Base-by-base conservation (phyloP, 2,888 invertebrate genomes). In the Mongoloraphidia duomilia region DNA sequence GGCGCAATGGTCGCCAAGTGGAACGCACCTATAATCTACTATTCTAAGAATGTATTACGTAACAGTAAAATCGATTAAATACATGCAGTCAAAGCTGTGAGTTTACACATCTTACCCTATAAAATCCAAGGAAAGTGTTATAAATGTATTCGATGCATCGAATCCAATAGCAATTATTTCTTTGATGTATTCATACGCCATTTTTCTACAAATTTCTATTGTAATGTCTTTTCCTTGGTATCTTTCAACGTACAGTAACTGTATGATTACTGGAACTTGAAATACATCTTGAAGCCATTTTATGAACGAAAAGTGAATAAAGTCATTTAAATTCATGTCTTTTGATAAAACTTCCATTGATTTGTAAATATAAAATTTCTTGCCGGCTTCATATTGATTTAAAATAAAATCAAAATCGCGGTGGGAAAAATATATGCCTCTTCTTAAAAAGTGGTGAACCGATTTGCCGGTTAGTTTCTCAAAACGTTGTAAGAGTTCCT, bases 101-200 rank as follows among this genome's bases (percentile, higher is more conserved):
- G 1, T 12, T 9, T 42, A 17, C 10, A 41, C 61, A 59, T 64
- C 74, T 74, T 68, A 92, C 91, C 95, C 92, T 67, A 99, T 88
- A 66, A 89, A 97, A 56, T 89, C 85, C 50, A 95, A 74, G 72
- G 99, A 83, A 47, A 90, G 88, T 64, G 98, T 99, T 58, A 99
- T 93, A 63, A 99, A 98, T 0, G 98, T 99, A 62, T 94, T 96
- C 1, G 88, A 77, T 0, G 80, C 69, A 65, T 95, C 87, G 66
- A 97, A 99, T 1, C 97, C 98, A 58, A 91, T 82, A 1, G 98
- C 94, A 54, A 99, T 90, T 51, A 99, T 99, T 64, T 99, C 98
- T 68, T 93, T 96, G 2, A 92, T 89, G 70, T 99, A 99, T 63
- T 90, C 89, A 54, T 78, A 74, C 0, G 92, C 85, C 71, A 97